These are phyloP conservation scores for Microctonus brassicae DNA, from an alignment of 2,888 invertebrate genomes.

Conservation along the genomic window DNA sequence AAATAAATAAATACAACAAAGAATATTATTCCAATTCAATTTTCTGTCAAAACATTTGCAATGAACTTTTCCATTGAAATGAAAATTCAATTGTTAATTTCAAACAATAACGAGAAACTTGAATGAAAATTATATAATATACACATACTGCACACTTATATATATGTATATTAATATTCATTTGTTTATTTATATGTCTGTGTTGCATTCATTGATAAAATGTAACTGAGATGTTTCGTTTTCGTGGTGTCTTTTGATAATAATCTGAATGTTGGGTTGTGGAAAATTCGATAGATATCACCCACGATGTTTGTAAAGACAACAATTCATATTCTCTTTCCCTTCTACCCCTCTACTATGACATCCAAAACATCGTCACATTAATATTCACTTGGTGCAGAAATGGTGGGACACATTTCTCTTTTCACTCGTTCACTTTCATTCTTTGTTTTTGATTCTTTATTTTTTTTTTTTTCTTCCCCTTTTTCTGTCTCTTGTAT, in stretches of 20 bases:
- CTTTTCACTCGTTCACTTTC: no score
- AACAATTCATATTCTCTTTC: slow-evolving; percentile 18
- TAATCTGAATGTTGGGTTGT: slow-evolving; percentile 55
- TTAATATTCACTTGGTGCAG: slow-evolving; percentile 60
- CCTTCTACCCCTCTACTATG: slow-evolving; percentile 34
- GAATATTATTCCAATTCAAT: no score
- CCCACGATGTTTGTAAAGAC: slow-evolving; percentile 51
- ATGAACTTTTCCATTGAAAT: no score
- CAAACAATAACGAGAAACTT: background rate
- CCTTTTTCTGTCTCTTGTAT: slow-evolving; percentile 1
- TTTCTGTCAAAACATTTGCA: no score
- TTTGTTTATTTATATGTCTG: slow-evolving; percentile 27
- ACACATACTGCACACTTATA: background rate
- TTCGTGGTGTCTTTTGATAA: slow-evolving; percentile 48
- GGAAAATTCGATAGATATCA: slow-evolving; percentile 59
- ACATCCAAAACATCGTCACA: slow-evolving; percentile 43
- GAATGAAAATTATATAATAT: background rate
- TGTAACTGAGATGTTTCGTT: slow-evolving; percentile 58
- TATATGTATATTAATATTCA: background rate
- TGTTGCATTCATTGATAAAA: slow-evolving; percentile 43
- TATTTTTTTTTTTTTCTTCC: slow-evolving; percentile 3
- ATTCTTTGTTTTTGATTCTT: no score
- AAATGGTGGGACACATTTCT: slow-evolving; percentile 45
- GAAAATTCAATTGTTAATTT: background rate
- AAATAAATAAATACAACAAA: no score